Evolutionary conservation across 1,140 invertebrate species (phyloP), one percentile per base, ranked within the genome.

Genomic region (Pectinophora gossypiella): DNA sequence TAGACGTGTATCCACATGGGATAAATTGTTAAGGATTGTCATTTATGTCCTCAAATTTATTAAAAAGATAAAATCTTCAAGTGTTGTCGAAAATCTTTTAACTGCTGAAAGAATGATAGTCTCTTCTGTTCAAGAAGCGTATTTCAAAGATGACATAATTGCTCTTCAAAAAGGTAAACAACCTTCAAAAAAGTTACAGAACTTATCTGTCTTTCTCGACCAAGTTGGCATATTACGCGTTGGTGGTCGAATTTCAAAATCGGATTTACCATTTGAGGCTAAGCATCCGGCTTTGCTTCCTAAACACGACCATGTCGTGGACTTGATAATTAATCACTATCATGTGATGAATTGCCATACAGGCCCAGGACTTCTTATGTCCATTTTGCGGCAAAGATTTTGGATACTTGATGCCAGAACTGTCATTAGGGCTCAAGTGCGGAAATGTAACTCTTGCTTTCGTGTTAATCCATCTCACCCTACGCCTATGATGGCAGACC

Each of bases 401-500:
- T 27, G 23, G 23, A 12, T 27, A 6, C 12, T 27, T 5, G 5
- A 5, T 27, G 5, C 23, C 12, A 5, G 23, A 27, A 5, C 5
- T 5, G 23, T 12, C 23, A 27, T 27, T 27, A 5, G 23, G 5
- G 5, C 5, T 6, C 5, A 6, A 5, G 12, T 27, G 12, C 12
- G 5, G 12, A 27, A 27, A 12, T 27, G 23, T 12, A 6, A 27
- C 51, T 51, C 42, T 15, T 63, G 61, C 51, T 63, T 56, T 42
- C 44, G 51, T 2, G n/a, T 38, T 1, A 61, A 55, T 35, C 58
- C 62, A 10, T 50, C 43, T 45, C 23, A 44, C 13, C 45, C 42
- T 3, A 35, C 32, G 40, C 59, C 64, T 15, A 1, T 61, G 0
- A 77, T 84, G 77, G 63, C 67, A 4, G 51, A 78, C 19, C 48